Base-by-base conservation (phyloP, 2,113 vertebrate genomes). In the Ophthalmolycus amberensis region DNA sequence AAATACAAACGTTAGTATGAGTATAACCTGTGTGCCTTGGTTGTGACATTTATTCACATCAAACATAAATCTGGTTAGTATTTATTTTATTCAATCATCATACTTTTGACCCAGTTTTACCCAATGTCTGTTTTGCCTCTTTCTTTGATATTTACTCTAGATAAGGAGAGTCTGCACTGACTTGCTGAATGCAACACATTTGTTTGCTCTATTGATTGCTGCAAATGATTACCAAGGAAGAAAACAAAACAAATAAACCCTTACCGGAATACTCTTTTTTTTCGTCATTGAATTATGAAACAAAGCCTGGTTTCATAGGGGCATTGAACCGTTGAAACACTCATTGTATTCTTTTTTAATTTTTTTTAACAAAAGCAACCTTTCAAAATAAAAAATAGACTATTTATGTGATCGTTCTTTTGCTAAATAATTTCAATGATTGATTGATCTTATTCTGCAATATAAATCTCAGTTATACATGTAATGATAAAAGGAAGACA, bases 171-270 rank as follows among this genome's bases (percentile, higher is more conserved):
- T 1, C 14, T n/a, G 14, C 37, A 54, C 37, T 4, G 25, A 42
- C 32, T 38, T 54, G 7, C 20, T 37, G 22, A 69, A 77, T 76
- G 12, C 44, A 72, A 40, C 3, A 0, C 22, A 34, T 54, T 76
- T 86, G 82, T 90, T 92, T 90, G 75, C 22, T 27, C 1, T 42
- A 92, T 90, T 90, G 91, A 92, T 90, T 84, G 4, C 66, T 60
- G 60, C 44, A 37, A 89, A 93, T 92, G 65, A 91, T 92, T 92
- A 52, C 63, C 77, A 11, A 27, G 71, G 52, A 73, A 65, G 71
- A 15, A 40, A 25, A 69, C 58, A 76, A 20, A 75, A 71, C 59
- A 87, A 86, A 86, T 50, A 83, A 81, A 72, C 50, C 2, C 9
- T 87, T 83, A 86, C 81, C 10, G 82, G 86, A 90, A 89, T 60